Evolutionary conservation across 2,113 vertebrate genomes (phyloP), one percentile per base, ranked within the genome.

Genomic region (Cygnus buccinator): DNA sequence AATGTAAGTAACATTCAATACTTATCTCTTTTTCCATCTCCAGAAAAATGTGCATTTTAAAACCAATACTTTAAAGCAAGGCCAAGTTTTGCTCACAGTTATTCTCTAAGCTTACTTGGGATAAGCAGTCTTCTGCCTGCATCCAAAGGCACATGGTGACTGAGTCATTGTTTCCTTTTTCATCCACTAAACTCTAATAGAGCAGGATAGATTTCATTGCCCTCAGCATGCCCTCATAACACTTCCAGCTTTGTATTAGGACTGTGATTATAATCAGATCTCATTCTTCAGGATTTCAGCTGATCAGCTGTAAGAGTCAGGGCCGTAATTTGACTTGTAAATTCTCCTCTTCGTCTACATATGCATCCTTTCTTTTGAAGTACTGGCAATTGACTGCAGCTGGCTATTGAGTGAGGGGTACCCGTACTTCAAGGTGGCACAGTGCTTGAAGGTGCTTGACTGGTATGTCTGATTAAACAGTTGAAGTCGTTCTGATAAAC

Each of bases 201-300:
- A 89, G 33, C 10, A 89, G 58, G 70, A 94, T 61, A 81, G 72
- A 89, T 96, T 94, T 95, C 84, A 61, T 48, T 91, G 91, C 80
- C 89, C 93, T 87, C 58, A 52, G 46, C 72, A 75, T 89, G 91
- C 87, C 96, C 95, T 96, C 43, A 3, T 72, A 94, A 87, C 81
- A 79, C 66, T 96, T 92, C 52, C 77, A 81, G 81, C 48, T 89
- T 94, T 94, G 57, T 74, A 78, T 89, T 89, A 95, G 73, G 52
- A 73, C 89, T 95, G 91, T 95, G 91, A 96, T 97, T 97, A 97
- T 91, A 97, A 97, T 97, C 95, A 96, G 81, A 87, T 87, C 93
- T 94, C 70, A 97, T 97, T 97, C 96, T 97, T 95, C 52, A 72
- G 61, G 65, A 76, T 74, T 93, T 91, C 73, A 94, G 70, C 61